phyloP scores from a whole-genome alignment of 2,888 invertebrate genomes.

The Gymnocheta viridis region DNA sequence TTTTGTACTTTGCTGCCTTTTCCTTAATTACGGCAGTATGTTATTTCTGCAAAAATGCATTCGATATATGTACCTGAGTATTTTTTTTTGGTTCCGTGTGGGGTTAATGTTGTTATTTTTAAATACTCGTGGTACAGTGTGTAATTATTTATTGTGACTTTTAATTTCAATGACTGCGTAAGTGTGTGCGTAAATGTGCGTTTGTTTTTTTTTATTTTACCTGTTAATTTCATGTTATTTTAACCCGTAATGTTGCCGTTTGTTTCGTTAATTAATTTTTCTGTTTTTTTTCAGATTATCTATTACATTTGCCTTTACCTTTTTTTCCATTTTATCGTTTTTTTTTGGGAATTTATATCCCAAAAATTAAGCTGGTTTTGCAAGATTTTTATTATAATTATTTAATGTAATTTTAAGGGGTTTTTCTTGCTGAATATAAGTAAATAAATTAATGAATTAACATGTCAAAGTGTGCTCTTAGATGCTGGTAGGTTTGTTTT shows the following conservation, averaged over 20 bases:
- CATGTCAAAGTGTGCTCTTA: conserved; percentile 25
- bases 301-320: neutral
- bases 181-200: neutral
- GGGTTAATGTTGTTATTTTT: conserved; percentile 23
- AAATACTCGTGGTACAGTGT: conserved; percentile 26
- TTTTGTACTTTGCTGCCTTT: too few species aligned
- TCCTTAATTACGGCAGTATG: too few species aligned
- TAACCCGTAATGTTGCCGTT: conserved; percentile 45
- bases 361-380: conserved; percentile 68
- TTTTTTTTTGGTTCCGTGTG: too few species aligned
- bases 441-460: conserved; percentile 39
- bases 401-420: conserved; percentile 55
- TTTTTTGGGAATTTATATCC: conserved; percentile 31
- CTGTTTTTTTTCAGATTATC: conserved; percentile 31
- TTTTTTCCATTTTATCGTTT: conserved; percentile 39
- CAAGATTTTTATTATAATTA: conserved; percentile 65
- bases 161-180: conserved; percentile 56
- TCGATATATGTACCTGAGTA: too few species aligned
- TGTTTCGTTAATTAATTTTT: conserved; percentile 64
- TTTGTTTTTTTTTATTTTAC: conserved; percentile 30
- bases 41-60: too few species aligned
- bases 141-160: conserved; percentile 68
- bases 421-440: neutral
- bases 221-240: conserved; percentile 46
- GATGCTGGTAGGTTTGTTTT: conserved; percentile 40